A percentile compares a stretch with the other conserved stretches of the same genome.
Evolutionary conservation across 1,140 invertebrate species (phyloP).

Genomic region (Ceratina japonica): DNA sequence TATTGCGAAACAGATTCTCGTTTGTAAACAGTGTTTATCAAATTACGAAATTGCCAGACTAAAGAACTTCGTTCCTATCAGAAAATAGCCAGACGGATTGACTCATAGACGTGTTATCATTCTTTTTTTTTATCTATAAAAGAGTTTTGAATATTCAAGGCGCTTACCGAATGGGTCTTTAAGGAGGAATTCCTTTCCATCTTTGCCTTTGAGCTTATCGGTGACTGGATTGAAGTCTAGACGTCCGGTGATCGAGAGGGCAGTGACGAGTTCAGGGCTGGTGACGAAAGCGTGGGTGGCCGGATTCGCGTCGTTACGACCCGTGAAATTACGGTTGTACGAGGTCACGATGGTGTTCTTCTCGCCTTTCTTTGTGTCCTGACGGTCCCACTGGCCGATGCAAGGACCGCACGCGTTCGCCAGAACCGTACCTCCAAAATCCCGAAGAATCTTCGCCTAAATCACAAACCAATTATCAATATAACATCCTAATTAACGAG

Average conservation of each 20-base stretch:
- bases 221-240: slow-evolving; percentile 96
- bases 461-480: slow-evolving; percentile 1
- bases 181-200: slow-evolving; percentile 96
- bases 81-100: not conserved
- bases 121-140: not conserved
- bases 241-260: slow-evolving; percentile 94
- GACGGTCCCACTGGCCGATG: slow-evolving; percentile 99
- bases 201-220: slow-evolving; percentile 89
- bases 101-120: not conserved
- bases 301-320: slow-evolving; percentile 99
- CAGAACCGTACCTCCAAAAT: slow-evolving; percentile 92
- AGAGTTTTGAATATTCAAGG: too few species aligned
- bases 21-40: not conserved
- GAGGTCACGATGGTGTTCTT: slow-evolving; percentile 99
- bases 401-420: slow-evolving; percentile 99
- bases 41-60: not conserved
- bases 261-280: slow-evolving; percentile 99
- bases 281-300: slow-evolving; percentile 99
- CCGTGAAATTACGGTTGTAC: slow-evolving; percentile 99
- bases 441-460: slow-evolving; percentile 83
- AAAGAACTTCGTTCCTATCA: not conserved
- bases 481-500: not conserved
- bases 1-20: not conserved
- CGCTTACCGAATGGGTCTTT: slow-evolving; percentile 88
- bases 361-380: slow-evolving; percentile 99